Conservation (phyloP, 2,113 vertebrate species). For the Pseudolaguvia tuberculata region DNA sequence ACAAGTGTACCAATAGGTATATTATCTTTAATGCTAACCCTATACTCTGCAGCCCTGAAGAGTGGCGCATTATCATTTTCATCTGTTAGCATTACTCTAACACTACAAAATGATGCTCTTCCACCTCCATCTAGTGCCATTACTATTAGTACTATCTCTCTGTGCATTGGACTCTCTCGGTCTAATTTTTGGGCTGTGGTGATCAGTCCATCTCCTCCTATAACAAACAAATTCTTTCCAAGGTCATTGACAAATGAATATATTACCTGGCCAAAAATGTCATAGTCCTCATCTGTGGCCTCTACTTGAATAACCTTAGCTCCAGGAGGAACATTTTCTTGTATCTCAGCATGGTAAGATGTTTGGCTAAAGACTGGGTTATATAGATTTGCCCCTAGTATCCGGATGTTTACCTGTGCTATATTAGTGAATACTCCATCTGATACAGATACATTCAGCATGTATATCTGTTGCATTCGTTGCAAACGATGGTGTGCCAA, state of each 20-base stretch:
- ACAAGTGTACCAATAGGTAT: constrained; percentile 88
- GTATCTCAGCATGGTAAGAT: constrained; percentile 85
- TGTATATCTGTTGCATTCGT: constrained; percentile 82
- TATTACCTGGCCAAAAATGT: constrained; percentile 82
- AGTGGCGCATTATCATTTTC: constrained; percentile 92
- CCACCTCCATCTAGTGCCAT: constrained; percentile 93
- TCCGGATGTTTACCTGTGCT: constrained; percentile 83
- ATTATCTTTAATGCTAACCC: constrained; percentile 90
- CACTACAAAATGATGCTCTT: constrained; percentile 84
- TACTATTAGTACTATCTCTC: constrained; percentile 81
- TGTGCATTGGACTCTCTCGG: constrained; percentile 81
- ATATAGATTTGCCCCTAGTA: constrained; percentile 90
- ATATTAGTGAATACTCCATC: constrained; percentile 93
- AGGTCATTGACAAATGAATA: constrained; percentile 92
- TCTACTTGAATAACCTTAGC: constrained; percentile 81
- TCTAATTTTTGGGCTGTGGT: constrained; percentile 83
- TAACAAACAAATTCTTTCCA: constrained; percentile 82
- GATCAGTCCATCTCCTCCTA: constrained; percentile 82
- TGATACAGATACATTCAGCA: constrained; percentile 91
- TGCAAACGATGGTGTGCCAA: constrained; percentile 88
- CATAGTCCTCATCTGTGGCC: constrained; percentile 88
- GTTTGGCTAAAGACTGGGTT: constrained; percentile 90
- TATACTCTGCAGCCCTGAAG: constrained; percentile 85
- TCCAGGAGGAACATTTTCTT: constrained; percentile 80
- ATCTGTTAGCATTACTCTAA: constrained; percentile 86